Percentiles rank a stretch among this genome's conserved stretches.
Evolutionary conservation across 2,888 invertebrate genomes (phyloP).

Genomic region (Luperina nickerlii): DNA sequence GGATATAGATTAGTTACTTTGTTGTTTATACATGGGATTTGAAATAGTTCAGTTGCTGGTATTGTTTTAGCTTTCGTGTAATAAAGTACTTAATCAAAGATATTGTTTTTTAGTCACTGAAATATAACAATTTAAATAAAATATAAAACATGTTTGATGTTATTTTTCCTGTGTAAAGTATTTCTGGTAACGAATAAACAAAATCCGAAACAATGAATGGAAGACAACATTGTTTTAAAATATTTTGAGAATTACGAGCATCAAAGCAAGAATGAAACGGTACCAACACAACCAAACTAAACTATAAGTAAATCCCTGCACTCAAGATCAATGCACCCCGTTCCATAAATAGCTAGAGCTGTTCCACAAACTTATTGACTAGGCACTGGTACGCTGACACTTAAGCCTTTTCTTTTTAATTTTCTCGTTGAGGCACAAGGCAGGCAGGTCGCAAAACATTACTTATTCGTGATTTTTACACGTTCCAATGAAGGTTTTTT

Average conservation of each 20-base stretch:
- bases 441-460: slow-evolving; percentile 35
- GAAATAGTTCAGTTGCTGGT: not conserved
- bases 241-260: slow-evolving; percentile 1
- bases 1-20: not conserved
- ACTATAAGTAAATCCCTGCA: slow-evolving; percentile 51
- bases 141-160: not conserved
- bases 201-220: not conserved
- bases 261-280: slow-evolving; percentile 4
- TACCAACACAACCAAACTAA: slow-evolving; percentile 23
- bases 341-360: slow-evolving; percentile 77
- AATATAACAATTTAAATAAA: not conserved
- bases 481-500: slow-evolving; percentile 42
- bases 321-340: slow-evolving; percentile 81
- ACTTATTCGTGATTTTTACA: slow-evolving; percentile 45
- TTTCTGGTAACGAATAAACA: not conserved
- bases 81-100: not conserved
- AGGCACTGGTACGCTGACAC: slow-evolving; percentile 1
- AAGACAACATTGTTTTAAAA: not conserved
- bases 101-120: too few species aligned
- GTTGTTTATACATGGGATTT: not conserved
- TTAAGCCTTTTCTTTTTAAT: slow-evolving; percentile 45
- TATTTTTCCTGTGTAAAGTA: not conserved
- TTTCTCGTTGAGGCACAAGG: slow-evolving; percentile 47
- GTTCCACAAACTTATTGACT: slow-evolving; percentile 63
- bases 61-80: not conserved